Evolutionary conservation across 2,797 vertebrate genomes (phyloP).

Genomic region (Taeniopygia guttata): DNA sequence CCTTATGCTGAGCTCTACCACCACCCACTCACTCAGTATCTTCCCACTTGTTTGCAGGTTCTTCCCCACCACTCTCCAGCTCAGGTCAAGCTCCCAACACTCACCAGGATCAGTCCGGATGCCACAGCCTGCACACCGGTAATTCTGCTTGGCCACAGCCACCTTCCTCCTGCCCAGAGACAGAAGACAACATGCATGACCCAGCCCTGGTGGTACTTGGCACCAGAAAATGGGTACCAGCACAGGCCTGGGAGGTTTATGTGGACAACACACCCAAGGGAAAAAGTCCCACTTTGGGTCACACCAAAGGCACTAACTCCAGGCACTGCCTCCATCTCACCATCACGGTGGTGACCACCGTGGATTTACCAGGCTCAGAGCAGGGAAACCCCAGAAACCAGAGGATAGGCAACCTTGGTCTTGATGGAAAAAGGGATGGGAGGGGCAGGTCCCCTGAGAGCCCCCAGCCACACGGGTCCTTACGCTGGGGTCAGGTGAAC

Average conservation of each 20-base stretch:
- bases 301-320: not conserved
- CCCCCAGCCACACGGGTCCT: not conserved
- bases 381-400: not conserved
- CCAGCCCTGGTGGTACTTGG: not conserved
- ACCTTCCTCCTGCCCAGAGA: conserved; percentile 86
- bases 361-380: not conserved
- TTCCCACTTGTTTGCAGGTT: not conserved
- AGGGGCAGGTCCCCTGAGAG: not conserved
- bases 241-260: not conserved
- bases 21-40: not conserved
- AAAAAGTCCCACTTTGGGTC: not conserved
- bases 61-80: not conserved
- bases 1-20: not conserved
- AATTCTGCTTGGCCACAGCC: conserved; percentile 93
- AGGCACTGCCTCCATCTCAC: not conserved
- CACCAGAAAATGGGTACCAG: not conserved
- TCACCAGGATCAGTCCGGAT: conserved; percentile 92
- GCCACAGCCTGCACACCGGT: conserved; percentile 95
- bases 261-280: not conserved
- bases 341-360: fast-evolving
- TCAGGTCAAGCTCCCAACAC: not conserved
- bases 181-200: not conserved
- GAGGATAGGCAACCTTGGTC: not conserved
- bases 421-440: not conserved
- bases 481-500: conserved; percentile 92